Conservation (phyloP, 2,888 invertebrate genomes). For the Noctuana brunneofusca region DNA sequence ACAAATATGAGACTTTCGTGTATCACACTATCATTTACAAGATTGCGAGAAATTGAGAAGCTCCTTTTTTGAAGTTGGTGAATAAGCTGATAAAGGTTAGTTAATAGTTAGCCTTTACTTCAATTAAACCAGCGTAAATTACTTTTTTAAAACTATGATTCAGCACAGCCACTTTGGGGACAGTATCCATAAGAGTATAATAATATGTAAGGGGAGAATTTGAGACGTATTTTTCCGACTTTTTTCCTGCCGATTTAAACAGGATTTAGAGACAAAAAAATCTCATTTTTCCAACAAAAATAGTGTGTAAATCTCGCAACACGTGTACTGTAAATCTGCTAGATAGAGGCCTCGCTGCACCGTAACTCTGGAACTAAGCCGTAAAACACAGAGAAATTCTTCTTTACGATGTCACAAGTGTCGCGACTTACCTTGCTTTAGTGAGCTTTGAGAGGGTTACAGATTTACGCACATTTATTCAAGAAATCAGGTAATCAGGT, state of each 20-base stretch:
- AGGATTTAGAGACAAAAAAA: conserved; percentile 1
- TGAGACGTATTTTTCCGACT: not conserved
- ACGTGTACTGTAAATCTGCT: conserved; percentile 44
- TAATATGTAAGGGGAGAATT: not conserved
- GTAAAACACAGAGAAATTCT: conserved; percentile 68
- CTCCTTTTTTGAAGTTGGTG: no score
- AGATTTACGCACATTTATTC: not conserved
- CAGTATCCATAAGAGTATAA: no score
- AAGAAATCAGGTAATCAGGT: not conserved
- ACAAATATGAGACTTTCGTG: no score
- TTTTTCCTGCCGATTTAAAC: not conserved
- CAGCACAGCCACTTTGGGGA: no score
- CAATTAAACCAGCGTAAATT: no score
- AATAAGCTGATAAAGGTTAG: no score
- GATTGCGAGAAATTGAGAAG: no score
- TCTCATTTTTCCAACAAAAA: conserved; percentile 32
- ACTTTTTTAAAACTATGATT: no score
- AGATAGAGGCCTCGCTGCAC: conserved; percentile 49
- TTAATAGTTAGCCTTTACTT: no score
- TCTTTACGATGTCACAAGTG: conserved; percentile 63
- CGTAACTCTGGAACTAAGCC: conserved; percentile 59
- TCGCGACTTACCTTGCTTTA: conserved; percentile 38
- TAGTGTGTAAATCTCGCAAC: conserved; percentile 41
- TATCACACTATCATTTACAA: no score
- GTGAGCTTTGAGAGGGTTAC: conserved; percentile 16